These are phyloP conservation scores for Mamestra configurata DNA, from an alignment of 1,140 invertebrate genomes.

Conservation along the genomic window DNA sequence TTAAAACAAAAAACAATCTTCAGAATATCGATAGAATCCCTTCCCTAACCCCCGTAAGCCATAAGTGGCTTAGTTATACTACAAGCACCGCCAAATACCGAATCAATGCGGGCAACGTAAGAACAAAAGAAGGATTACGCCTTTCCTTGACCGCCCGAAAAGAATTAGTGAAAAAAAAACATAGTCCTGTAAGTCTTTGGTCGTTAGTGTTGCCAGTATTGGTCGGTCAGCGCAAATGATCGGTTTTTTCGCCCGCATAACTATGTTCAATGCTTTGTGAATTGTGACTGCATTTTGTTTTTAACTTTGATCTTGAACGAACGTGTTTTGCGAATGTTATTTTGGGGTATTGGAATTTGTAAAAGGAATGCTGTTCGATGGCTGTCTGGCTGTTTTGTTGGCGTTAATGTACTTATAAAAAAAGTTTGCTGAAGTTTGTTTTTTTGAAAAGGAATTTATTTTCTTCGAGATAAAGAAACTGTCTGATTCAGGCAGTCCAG, in stretches of 20 bases:
- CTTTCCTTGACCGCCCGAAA: slow-evolving; percentile 63
- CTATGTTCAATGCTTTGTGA: neutral
- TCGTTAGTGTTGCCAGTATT: slow-evolving; percentile 48
- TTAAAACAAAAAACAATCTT: neutral
- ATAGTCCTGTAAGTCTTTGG: slow-evolving; percentile 41
- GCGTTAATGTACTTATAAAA: neutral
- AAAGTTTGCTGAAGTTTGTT: neutral
- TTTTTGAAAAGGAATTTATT: neutral
- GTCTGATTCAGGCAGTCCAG: no score
- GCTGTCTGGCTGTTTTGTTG: neutral
- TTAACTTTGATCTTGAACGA: neutral
- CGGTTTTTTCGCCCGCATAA: slow-evolving; percentile 43
- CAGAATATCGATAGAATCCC: slow-evolving; percentile 41
- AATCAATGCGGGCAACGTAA: slow-evolving; percentile 70
- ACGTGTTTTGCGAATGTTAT: slow-evolving; percentile 22
- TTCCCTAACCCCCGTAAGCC: slow-evolving; percentile 62
- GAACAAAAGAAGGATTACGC: slow-evolving; percentile 77
- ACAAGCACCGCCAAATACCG: slow-evolving; percentile 69
- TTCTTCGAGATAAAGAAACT: no score
- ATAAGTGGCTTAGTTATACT: slow-evolving; percentile 78
- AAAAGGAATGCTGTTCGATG: slow-evolving; percentile 11
- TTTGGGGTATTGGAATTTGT: slow-evolving; percentile 25
- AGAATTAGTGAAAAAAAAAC: slow-evolving; percentile 64
- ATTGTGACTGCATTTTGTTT: slow-evolving; percentile 12
- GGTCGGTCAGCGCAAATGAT: slow-evolving; percentile 49